These are phyloP conservation scores for Acanthosepion pharaonis DNA, from an alignment of 2,888 invertebrate species.

Conservation along the genomic window DNA sequence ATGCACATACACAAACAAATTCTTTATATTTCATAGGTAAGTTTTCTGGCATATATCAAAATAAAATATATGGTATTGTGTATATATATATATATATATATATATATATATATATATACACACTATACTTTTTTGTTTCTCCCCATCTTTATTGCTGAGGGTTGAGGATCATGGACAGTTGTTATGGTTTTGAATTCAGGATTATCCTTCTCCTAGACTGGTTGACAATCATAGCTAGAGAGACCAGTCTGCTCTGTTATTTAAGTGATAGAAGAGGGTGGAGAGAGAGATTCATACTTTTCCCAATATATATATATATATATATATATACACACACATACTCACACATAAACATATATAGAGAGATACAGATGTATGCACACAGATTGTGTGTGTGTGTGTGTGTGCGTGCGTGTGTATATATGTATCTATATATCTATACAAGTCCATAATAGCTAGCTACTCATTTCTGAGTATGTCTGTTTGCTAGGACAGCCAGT, in stretches of 20 bases:
- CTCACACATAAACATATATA: neutral
- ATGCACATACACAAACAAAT: neutral
- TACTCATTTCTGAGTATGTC: no score
- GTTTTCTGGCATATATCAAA: neutral
- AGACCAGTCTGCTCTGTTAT: no score
- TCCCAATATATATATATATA: neutral
- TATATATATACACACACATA: neutral
- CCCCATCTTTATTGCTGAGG: no score
- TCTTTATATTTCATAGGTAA: neutral
- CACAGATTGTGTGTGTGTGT: neutral
- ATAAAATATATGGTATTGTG: neutral
- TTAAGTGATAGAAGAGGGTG: no score
- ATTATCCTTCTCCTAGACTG: no score
- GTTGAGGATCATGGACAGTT: no score
- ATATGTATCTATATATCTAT: neutral
- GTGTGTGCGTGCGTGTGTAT: neutral
- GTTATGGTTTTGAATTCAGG: no score
- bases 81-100: neutral
- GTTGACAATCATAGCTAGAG: no score
- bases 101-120: neutral
- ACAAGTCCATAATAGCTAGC: neutral
- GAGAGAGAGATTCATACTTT: neutral
- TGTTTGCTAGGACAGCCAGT: no score
- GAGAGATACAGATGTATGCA: neutral
- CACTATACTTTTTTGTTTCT: no score